phyloP scores from a whole-genome alignment of 2,888 invertebrate species.

The Hartigia nigra region DNA sequence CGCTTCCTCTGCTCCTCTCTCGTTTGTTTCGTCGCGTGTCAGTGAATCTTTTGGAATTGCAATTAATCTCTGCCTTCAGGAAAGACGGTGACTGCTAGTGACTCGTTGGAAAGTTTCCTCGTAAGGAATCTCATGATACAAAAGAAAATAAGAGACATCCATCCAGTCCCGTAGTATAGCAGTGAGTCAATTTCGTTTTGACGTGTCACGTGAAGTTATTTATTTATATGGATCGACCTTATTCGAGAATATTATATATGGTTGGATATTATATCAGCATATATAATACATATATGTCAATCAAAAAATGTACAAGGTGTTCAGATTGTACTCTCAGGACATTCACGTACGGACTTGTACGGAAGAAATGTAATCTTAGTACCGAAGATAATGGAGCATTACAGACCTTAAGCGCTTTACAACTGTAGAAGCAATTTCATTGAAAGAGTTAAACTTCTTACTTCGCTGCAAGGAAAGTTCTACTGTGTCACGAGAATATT shows the following conservation, averaged over 20 bases:
- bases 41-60: slow-evolving; percentile 30
- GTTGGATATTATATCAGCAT: background rate
- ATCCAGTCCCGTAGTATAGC: slow-evolving; percentile 33
- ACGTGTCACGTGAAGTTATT: background rate
- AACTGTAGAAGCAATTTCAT: slow-evolving; percentile 38
- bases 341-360: background rate
- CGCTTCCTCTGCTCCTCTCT: background rate
- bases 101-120: slow-evolving; percentile 39
- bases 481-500: background rate
- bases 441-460: slow-evolving; percentile 13
- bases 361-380: slow-evolving; percentile 37
- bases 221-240: too few relatives aligned
- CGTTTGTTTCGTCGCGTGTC: slow-evolving; percentile 30
- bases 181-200: slow-evolving; percentile 40
- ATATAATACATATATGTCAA: background rate
- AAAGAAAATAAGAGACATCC: slow-evolving; percentile 28
- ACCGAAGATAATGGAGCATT: slow-evolving; percentile 55
- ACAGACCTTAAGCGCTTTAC: slow-evolving; percentile 43
- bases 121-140: background rate
- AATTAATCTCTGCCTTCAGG: slow-evolving; percentile 37
- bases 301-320: background rate
- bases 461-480: background rate
- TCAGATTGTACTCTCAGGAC: background rate
- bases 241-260: background rate
- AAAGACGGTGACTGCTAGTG: slow-evolving; percentile 21